Conservation (phyloP, 2,113 vertebrate species). For the Phoxinus phoxinus region DNA sequence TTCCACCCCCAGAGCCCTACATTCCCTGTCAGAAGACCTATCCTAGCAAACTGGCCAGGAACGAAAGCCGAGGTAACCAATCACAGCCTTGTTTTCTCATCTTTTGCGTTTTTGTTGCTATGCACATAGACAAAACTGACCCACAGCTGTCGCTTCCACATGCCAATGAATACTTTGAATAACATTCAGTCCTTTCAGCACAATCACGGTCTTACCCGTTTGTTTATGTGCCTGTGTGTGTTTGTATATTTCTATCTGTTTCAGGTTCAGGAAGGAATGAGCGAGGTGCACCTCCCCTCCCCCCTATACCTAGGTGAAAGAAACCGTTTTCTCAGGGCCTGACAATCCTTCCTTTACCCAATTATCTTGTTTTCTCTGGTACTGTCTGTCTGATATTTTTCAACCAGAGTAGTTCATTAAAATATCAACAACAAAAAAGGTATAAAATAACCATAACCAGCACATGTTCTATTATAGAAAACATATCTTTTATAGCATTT, state of each 20-base stretch:
- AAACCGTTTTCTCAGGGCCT: conserved; percentile 37
- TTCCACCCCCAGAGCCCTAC: conserved; percentile 94
- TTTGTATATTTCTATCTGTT: conserved; percentile 52
- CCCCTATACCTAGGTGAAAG: conserved; percentile 92
- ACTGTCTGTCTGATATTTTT: neutral
- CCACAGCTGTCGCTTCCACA: conserved; percentile 16
- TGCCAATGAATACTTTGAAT: neutral
- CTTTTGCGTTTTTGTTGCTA: neutral
- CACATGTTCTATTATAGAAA: neutral
- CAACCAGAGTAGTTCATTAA: neutral
- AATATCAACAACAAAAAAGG: neutral
- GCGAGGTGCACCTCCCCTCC: conserved; percentile 91
- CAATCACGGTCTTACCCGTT: neutral
- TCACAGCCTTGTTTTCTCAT: neutral
- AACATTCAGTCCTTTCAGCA: neutral
- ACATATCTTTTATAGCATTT: neutral
- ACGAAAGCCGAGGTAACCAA: conserved; percentile 83
- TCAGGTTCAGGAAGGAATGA: conserved; percentile 89
- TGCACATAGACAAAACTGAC: conserved; percentile 20
- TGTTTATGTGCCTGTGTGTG: conserved; percentile 27
- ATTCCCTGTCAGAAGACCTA: conserved; percentile 87
- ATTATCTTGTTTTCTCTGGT: neutral
- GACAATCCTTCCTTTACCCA: neutral
- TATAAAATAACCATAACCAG: neutral
- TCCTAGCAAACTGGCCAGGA: conserved; percentile 90